phyloP scores from a whole-genome alignment of 2,113 vertebrate species.

The Sturnira hondurensis region DNA sequence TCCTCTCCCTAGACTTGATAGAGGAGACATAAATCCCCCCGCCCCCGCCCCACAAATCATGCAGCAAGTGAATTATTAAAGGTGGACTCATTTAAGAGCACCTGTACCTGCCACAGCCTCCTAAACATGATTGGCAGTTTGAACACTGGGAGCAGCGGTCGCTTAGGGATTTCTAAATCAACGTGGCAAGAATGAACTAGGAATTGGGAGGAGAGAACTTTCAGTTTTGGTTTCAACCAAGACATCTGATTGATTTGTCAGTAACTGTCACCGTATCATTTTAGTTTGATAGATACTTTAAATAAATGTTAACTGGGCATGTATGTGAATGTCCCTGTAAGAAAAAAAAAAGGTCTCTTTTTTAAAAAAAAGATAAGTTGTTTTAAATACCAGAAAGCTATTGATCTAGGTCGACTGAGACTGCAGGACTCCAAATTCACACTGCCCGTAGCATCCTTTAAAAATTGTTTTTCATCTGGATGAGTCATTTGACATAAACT shows the following conservation, averaged over 20 bases:
- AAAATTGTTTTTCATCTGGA: neutral
- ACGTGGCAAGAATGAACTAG: neutral
- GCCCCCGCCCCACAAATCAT: neutral
- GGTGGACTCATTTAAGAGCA: conserved; percentile 15
- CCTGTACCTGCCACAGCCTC: neutral
- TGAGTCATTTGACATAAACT: neutral
- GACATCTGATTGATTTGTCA: neutral
- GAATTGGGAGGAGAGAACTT: neutral
- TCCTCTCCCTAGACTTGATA: neutral
- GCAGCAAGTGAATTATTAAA: conserved; percentile 40
- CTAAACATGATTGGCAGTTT: neutral
- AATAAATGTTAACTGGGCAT: neutral
- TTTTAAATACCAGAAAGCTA: neutral
- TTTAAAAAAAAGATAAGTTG: neutral
- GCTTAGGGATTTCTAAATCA: neutral
- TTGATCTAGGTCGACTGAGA: neutral
- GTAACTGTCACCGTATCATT: neutral
- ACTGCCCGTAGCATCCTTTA: neutral
- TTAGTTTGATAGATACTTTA: neutral
- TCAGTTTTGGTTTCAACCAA: neutral
- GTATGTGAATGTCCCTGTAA: neutral
- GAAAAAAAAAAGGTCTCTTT: neutral
- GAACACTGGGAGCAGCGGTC: neutral
- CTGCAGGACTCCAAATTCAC: neutral
- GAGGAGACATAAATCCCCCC: neutral